Evolutionary conservation across 2,113 vertebrate genomes (phyloP), one percentile per base, ranked within the genome.

Genomic region (Talpa occidentalis): DNA sequence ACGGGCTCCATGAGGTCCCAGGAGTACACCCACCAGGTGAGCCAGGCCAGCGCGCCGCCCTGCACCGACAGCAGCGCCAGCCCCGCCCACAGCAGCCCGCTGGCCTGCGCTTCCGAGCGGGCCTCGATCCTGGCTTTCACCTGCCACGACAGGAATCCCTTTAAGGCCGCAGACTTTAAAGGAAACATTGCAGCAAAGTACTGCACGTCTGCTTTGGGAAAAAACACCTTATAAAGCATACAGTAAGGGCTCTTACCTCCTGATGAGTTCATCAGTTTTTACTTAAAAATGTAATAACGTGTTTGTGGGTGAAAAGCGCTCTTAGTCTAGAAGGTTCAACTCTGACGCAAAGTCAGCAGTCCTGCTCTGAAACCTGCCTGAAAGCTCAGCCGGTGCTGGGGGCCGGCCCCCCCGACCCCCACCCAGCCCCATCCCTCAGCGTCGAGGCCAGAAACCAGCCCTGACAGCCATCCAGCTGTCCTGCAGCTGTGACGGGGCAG

Each of bases 1-100:
- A 99, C 99, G 0, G 99, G 99, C 88, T 99, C 99, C 99, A 99
- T 99, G 96, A 99, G 99, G 54, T 99, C 99, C 99, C 99, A 99
- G 0, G 99, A 99, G 81, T 99, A 99, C 52, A 99, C 99, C 99
- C 99, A 99, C 99, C 99, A 99, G 0, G 99, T 99, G 76, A 99
- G 98, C 99, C 99, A 99, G 0, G 99, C 99, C 98, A 99, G 28
- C 0, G 99, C 99, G 10, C 99, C 99, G 0, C 99, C 99, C 96
- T 99, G 99, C 4, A 98, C 94, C 0, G 99, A 99, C 94, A 99
- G 96, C 96, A 99, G 85, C 0, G 99, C 99, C 97, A 99, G 87
- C 54, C 99, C 99, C 0, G 94, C 91, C 99, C 99, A 99, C 0
- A 99, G 40, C 9, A 98, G 97, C 73, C 97, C 96, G 59, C 98